Evolutionary conservation across 2,888 invertebrate genomes (phyloP).

Genomic region (Orchesella flavescens): DNA sequence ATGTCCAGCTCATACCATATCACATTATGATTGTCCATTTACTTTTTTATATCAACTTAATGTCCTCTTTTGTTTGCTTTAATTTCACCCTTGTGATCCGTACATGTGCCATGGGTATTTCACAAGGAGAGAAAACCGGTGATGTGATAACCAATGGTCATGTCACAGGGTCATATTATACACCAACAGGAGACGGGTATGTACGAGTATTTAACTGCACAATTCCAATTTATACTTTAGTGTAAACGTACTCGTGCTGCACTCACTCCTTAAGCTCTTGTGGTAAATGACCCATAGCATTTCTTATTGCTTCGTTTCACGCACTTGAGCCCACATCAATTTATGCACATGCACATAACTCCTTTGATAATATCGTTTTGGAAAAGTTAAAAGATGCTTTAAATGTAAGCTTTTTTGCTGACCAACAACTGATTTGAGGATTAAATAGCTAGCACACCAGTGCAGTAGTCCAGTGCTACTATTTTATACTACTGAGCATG

Average conservation of each 20-base stretch:
- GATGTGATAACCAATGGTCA: constrained; percentile 50
- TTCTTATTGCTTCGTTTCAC: constrained; percentile 61
- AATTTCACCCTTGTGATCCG: constrained; percentile 4
- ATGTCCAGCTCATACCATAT: too few species aligned
- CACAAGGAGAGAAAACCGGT: neutral
- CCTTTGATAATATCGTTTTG: too few species aligned
- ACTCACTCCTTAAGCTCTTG: constrained; percentile 41
- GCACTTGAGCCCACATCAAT: constrained; percentile 41
- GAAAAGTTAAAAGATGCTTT: too few species aligned
- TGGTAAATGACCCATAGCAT: constrained; percentile 57
- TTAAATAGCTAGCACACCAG: too few species aligned
- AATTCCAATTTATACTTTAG: too few species aligned
- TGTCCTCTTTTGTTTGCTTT: constrained; percentile 15
- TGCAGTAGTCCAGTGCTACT: too few species aligned
- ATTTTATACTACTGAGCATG: too few species aligned
- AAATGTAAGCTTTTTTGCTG: too few species aligned
- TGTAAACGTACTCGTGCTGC: neutral
- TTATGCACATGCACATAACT: neutral
- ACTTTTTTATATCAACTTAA: neutral
- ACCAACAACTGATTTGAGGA: too few species aligned
- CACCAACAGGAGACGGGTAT: neutral
- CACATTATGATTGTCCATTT: too few species aligned
- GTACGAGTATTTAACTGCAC: neutral
- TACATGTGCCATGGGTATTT: neutral
- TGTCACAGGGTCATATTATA: constrained; percentile 41